A percentile compares a stretch with the other conserved stretches of the same genome.
These are phyloP conservation scores for Sericinus montela DNA, from an alignment of 2,888 invertebrate genomes.

Conservation along the genomic window DNA sequence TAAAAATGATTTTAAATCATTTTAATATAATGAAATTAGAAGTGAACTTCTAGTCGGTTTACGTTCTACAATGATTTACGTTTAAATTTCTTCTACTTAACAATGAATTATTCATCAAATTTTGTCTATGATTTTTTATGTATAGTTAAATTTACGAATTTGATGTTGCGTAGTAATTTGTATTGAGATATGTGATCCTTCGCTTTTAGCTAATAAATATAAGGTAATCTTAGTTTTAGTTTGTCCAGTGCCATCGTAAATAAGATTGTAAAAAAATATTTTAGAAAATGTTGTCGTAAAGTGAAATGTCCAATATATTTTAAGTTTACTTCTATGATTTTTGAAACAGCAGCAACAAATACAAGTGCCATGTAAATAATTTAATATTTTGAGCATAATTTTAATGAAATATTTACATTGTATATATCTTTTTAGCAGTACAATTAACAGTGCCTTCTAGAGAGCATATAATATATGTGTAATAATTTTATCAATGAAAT, in stretches of 20 bases:
- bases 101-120: no score
- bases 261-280: slow-evolving; percentile 26
- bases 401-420: slow-evolving; percentile 28
- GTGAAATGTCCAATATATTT: slow-evolving; percentile 24
- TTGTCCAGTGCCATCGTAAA: slow-evolving; percentile 51
- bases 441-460: slow-evolving; percentile 24
- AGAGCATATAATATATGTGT: slow-evolving; percentile 8
- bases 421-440: slow-evolving; percentile 3
- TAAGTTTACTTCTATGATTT: slow-evolving; percentile 21
- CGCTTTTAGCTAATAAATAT: slow-evolving; percentile 20
- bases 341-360: slow-evolving; percentile 13
- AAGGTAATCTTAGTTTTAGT: slow-evolving; percentile 29
- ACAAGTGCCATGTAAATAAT: slow-evolving; percentile 25
- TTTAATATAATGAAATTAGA: slow-evolving; percentile 11
- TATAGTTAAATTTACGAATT: neutral
- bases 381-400: slow-evolving; percentile 15
- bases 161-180: neutral
- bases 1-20: neutral
- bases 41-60: slow-evolving; percentile 19
- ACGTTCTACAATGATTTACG: neutral
- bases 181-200: slow-evolving; percentile 11
- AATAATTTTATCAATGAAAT: slow-evolving; percentile 16
- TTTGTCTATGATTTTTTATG: neutral
- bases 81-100: neutral
- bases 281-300: slow-evolving; percentile 25